Evolutionary conservation across 2,113 vertebrate genomes (phyloP).

Genomic region (Ceratotherium simum): DNA sequence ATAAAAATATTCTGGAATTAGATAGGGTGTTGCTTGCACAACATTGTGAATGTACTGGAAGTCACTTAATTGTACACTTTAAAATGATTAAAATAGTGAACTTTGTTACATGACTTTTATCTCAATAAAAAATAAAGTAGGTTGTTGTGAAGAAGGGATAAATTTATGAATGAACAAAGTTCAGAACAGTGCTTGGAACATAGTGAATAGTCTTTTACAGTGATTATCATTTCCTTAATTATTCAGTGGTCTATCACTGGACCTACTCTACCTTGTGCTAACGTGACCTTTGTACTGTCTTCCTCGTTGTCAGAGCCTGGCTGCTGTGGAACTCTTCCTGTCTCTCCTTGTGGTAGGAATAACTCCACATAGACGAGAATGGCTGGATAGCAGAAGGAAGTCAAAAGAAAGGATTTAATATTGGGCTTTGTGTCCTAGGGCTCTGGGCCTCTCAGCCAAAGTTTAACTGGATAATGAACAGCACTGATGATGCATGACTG

Average conservation of each 20-base stretch:
- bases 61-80: not conserved
- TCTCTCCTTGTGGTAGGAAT: not conserved
- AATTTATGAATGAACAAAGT: not conserved
- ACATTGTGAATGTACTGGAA: not conserved
- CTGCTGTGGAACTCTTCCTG: not conserved
- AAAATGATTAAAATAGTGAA: not conserved
- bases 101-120: not conserved
- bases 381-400: not conserved
- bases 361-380: not conserved
- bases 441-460: not conserved
- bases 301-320: not conserved
- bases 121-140: not conserved
- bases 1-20: slow-evolving; percentile 26
- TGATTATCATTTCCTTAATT: not conserved
- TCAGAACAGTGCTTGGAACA: not conserved
- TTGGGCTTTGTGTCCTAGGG: not conserved
- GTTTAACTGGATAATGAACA: not conserved
- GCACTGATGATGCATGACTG: not conserved
- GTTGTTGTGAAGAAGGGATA: not conserved
- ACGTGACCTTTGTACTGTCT: rapidly evolving
- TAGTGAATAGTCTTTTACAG: not conserved
- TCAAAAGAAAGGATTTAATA: not conserved
- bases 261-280: not conserved
- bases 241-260: not conserved
- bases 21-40: not conserved